Conservation (phyloP, 64 coral and sea anemone species). For the Pocillopora damicornis region DNA sequence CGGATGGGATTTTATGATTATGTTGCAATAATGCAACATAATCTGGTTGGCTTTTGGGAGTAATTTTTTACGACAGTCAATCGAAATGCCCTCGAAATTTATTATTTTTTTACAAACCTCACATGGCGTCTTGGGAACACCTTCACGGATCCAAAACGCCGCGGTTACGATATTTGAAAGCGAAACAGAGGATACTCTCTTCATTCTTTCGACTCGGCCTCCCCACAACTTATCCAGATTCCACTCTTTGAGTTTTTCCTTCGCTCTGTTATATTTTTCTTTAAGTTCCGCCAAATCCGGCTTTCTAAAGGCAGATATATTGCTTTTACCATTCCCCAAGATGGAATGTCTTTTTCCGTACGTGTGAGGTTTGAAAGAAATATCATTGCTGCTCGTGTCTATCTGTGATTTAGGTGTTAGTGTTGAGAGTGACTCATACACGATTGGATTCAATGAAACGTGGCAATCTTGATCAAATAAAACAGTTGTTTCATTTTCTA, state of each 20-base stretch:
- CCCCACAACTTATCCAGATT: not conserved
- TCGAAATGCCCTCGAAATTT: too few species aligned
- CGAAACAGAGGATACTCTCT: not conserved
- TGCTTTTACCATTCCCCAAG: not conserved
- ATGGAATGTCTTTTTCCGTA: not conserved
- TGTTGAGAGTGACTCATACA: not conserved
- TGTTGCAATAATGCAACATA: too few species aligned
- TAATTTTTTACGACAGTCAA: too few species aligned
- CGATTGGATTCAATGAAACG: not conserved
- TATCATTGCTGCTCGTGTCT: not conserved
- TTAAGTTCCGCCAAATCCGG: not conserved
- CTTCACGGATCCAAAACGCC: slow-evolving; percentile 29
- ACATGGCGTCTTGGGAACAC: slow-evolving; percentile 21
- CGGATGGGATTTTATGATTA: too few species aligned
- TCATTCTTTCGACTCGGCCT: not conserved
- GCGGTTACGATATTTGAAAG: slow-evolving; percentile 23
- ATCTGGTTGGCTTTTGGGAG: too few species aligned
- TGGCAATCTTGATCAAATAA: not conserved
- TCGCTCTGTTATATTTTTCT: slow-evolving; percentile 3
- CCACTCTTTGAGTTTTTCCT: not conserved
- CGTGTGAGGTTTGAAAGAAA: not conserved
- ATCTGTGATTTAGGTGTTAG: not conserved
- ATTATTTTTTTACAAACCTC: not conserved
- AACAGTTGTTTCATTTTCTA: not conserved
- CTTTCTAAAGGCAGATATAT: slow-evolving; percentile 12